Base-by-base conservation (phyloP, 2,888 invertebrate species). In the Stratiomys singularior region DNA sequence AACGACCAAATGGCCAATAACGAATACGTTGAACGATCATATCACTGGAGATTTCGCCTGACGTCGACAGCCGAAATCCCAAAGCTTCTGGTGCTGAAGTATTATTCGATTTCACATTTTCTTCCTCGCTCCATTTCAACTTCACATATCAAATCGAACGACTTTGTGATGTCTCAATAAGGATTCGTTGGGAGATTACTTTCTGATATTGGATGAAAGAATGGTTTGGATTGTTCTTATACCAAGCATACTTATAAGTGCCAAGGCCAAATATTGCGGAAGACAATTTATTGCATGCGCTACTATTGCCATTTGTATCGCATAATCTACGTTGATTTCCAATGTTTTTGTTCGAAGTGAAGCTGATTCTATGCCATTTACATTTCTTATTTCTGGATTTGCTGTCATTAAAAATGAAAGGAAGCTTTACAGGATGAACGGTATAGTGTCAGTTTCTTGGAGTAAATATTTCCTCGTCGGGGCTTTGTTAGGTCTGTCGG, bases 121-220 rank as follows among this genome's bases (percentile, higher is more conserved):
- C n/a, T n/a, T 37, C 66, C 37, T 27, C 37, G 9, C 21, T 66
- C 37, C 30, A 66, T 37, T 66, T 37, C 66, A 37, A 15, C 66
- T 66, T 37, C 66, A 66, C 27, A 66, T 66, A 66, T 37, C 37
- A 37, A 30, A 27, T 66, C 27, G 18, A 37, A 66, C 27, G 66
- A 66, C 66, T 66, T 66, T 66, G 18, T 30, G 66, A 66, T 66
- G 37, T 66, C 37, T 37, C 66, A 30, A 66, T 66, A 66, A 66
- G 66, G 37, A 66, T 66, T 66, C 37, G 37, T 37, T 4, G 37
- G 37, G 5, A 37, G 66, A 66, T 66, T 66, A 52, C 15, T 13
- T 52, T 52, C 52, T 18, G 52, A 52, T 52, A 13, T 52, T 13
- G 52, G 52, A 18, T 52, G 52, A 18, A 52, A 52, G 52, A 52